Evolutionary conservation across 1,140 invertebrate species (phyloP).

Genomic region (Teleopsis dalmanni): DNA sequence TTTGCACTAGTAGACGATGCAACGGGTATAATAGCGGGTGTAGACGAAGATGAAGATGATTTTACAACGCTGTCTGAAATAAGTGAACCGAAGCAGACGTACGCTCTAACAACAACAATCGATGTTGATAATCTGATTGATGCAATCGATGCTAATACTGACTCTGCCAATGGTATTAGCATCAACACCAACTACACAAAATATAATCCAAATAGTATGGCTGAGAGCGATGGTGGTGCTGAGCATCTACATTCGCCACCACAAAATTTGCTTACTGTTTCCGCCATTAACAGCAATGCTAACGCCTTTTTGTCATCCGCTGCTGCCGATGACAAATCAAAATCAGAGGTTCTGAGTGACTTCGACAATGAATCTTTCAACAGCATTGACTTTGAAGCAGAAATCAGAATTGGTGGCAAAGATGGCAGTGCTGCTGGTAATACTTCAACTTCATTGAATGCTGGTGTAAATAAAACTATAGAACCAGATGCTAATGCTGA

Average conservation of each 20-base stretch:
- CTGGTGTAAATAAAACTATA: not conserved
- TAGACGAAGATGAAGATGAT: slow-evolving; percentile 34
- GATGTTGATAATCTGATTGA: slow-evolving; percentile 34
- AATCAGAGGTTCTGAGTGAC: slow-evolving; percentile 43
- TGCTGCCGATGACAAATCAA: slow-evolving; percentile 34
- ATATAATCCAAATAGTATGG: not conserved
- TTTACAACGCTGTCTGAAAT: slow-evolving; percentile 42
- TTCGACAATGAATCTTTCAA: slow-evolving; percentile 45
- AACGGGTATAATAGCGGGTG: slow-evolving; percentile 27
- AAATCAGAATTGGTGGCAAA: slow-evolving; percentile 36
- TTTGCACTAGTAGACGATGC: slow-evolving; percentile 21
- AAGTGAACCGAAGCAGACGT: slow-evolving; percentile 38
- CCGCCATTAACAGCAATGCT: not conserved
- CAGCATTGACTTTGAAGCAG: slow-evolving; percentile 43
- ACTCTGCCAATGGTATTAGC: too few species aligned
- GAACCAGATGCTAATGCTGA: not conserved
- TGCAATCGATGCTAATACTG: slow-evolving; percentile 19
- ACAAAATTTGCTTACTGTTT: slow-evolving; percentile 24
- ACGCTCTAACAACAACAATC: slow-evolving; percentile 19
- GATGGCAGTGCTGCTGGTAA: slow-evolving; percentile 11
- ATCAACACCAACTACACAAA: not conserved
- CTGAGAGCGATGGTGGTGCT: not conserved
- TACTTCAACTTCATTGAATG: not conserved
- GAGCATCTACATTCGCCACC: not conserved
- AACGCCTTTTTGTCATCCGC: not conserved